A percentile compares a stretch with the other conserved stretches of the same genome.
phyloP scores from a whole-genome alignment of 2,888 invertebrate species.

The Sinelater perroti region DNA sequence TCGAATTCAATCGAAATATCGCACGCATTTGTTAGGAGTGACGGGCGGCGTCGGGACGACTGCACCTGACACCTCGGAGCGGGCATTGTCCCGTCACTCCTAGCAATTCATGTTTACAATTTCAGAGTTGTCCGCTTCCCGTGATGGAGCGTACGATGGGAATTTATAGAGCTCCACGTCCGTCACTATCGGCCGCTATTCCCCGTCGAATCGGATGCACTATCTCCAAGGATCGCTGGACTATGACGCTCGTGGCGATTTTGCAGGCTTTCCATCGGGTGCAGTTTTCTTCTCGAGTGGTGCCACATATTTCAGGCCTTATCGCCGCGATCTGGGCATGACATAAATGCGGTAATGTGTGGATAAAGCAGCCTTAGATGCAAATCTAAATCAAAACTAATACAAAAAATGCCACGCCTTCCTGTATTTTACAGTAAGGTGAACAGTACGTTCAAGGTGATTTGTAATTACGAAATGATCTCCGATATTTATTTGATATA shows the following conservation, averaged over 20 bases:
- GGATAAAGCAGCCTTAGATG: no score
- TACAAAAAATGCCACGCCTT: no score
- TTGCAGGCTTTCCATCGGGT: no score
- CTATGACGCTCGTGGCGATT: constrained; percentile 13
- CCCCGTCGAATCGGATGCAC: constrained; percentile 33
- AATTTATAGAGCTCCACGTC: constrained; percentile 40
- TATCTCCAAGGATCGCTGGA: constrained; percentile 29
- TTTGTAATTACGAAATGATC: no score
- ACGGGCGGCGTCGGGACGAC: constrained; percentile 42
- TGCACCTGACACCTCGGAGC: constrained; percentile 53
- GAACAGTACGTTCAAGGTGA: no score
- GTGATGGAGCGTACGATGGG: constrained; percentile 40
- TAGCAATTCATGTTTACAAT: constrained; percentile 52
- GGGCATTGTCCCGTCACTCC: constrained; percentile 52
- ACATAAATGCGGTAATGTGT: no score
- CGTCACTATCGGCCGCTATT: constrained; percentile 34
- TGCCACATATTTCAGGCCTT: no score
- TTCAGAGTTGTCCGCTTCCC: constrained; percentile 43
- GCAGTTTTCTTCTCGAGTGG: no score
- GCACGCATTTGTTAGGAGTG: constrained; percentile 50
- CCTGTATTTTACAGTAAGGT: no score
- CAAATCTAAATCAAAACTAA: no score
- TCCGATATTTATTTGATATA: no score
- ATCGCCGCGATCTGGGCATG: no score
- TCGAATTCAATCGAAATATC: constrained; percentile 51